phyloP scores from a whole-genome alignment of 2,797 vertebrate species.

The Oophaga sylvatica region DNA sequence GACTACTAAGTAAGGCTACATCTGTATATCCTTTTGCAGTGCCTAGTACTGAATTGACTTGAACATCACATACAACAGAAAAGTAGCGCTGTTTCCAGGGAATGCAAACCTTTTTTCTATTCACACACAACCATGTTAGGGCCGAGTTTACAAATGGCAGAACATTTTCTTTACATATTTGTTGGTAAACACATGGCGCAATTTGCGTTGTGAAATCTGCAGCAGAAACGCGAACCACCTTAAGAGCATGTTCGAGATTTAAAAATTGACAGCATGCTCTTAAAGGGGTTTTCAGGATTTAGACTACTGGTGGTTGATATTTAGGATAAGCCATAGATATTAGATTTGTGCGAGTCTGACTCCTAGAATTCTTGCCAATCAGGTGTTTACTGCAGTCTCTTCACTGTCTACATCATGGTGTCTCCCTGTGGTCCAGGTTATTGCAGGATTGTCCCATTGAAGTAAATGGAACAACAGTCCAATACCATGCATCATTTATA shows the following conservation, averaged over 20 bases:
- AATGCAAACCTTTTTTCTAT: not conserved
- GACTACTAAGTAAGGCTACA: too few relatives aligned
- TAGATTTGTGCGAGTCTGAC: too few relatives aligned
- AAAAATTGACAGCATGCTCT: not conserved
- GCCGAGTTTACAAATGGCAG: not conserved
- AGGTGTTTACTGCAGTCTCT: too few relatives aligned
- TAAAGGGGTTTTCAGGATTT: not conserved
- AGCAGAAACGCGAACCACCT: not conserved
- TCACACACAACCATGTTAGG: not conserved
- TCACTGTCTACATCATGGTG: too few relatives aligned
- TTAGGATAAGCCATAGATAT: too few relatives aligned
- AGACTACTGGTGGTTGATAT: too few relatives aligned
- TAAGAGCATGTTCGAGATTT: not conserved
- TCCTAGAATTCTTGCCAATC: too few relatives aligned
- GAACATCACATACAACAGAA: not conserved
- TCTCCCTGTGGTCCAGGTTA: too few relatives aligned
- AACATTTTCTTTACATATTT: not conserved
- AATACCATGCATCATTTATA: not conserved
- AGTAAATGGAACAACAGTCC: too few relatives aligned
- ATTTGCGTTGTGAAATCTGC: not conserved
- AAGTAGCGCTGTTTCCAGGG: not conserved
- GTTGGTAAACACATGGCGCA: not conserved
- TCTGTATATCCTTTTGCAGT: not conserved
- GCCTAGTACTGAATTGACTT: not conserved
- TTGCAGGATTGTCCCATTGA: too few relatives aligned